phyloP scores from a whole-genome alignment of 2,888 invertebrate species.

The Apotomis capreana region DNA sequence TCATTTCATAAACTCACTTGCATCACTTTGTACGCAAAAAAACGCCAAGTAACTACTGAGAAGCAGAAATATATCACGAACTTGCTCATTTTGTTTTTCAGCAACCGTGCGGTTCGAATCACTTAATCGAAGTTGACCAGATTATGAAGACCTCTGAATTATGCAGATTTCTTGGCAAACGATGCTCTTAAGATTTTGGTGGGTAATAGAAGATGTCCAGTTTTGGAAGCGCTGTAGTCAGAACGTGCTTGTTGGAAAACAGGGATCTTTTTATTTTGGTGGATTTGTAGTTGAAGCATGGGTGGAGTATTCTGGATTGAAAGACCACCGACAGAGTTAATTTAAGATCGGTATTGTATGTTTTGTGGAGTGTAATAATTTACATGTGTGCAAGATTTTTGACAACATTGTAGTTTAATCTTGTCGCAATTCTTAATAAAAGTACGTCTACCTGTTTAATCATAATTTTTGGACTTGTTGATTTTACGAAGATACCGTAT shows the following conservation, averaged over 20 bases:
- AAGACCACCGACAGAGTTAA: constrained; percentile 39
- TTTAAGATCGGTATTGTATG: constrained; percentile 20
- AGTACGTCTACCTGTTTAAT: too few species aligned
- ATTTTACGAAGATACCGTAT: too few species aligned
- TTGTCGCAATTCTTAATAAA: not conserved
- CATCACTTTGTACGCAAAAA: constrained; percentile 21
- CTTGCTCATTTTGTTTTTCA: constrained; percentile 28
- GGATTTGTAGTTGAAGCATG: not conserved
- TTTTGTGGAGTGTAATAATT: not conserved
- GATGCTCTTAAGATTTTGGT: not conserved
- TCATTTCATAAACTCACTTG: constrained; percentile 30
- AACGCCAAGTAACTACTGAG: constrained; percentile 32
- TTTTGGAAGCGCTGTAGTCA: not conserved
- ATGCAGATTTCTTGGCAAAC: not conserved
- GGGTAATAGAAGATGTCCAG: constrained; percentile 6
- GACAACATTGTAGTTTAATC: not conserved
- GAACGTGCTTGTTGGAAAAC: not conserved
- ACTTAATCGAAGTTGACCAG: constrained; percentile 33
- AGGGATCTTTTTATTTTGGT: constrained; percentile 12
- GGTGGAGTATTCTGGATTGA: constrained; percentile 23
- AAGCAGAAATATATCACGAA: constrained; percentile 37
- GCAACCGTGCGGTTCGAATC: constrained; percentile 31
- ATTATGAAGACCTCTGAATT: not conserved
- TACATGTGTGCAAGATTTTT: not conserved
- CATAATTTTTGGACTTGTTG: too few species aligned